Base-by-base conservation (phyloP, 1,140 invertebrate genomes). In the Maconellicoccus hirsutus region DNA sequence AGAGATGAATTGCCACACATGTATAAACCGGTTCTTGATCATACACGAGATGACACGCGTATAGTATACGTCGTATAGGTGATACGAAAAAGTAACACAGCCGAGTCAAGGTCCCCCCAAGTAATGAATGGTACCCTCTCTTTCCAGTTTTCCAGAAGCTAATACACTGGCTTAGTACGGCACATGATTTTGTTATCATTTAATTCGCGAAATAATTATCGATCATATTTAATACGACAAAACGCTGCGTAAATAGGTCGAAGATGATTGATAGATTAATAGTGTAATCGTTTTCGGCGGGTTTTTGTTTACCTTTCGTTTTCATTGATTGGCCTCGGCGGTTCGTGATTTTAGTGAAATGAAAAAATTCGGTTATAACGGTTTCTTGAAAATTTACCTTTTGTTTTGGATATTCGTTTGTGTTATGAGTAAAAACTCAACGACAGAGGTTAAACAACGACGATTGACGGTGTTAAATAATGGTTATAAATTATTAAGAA, bases 401-500 rank as follows among this genome's bases (percentile, higher is more conserved):
- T 25, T 66, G 19, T 66, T 25, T 26, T 26, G 21, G 61, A 66
- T 66, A 26, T 23, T 66, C 22, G 61, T 19, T 22, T 23, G 61
- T 23, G 61, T 10, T 25, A 25, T 66, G 61, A 19, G 22, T 26
- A 66, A 66, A 66, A 66, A 66, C 22, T 23, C 25, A 23, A 19
- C 52, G 6, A 23, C 21, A 23, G 22, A 66, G 25, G 22, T 25
- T 19, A 66, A 19, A 66, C 21, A 66, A 25, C 10, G 42, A 2
- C 10, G 61, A 16, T 16, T 66, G 25, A 66, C 61, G 10, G 21
- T 26, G 61, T 66, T 66, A 26, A 66, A 66, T 25, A 66, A 66
- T 26, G 61, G 61, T 12, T 66, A 66, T 66, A 66, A 66, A 66
- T 66, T 66, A 16, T 16, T 66, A 22, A 23, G 61, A 26, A 66